A percentile compares a stretch with the other conserved stretches of the same genome.
Evolutionary conservation across 2,888 invertebrate genomes (phyloP).

Genomic region (Melieria crassipennis): DNA sequence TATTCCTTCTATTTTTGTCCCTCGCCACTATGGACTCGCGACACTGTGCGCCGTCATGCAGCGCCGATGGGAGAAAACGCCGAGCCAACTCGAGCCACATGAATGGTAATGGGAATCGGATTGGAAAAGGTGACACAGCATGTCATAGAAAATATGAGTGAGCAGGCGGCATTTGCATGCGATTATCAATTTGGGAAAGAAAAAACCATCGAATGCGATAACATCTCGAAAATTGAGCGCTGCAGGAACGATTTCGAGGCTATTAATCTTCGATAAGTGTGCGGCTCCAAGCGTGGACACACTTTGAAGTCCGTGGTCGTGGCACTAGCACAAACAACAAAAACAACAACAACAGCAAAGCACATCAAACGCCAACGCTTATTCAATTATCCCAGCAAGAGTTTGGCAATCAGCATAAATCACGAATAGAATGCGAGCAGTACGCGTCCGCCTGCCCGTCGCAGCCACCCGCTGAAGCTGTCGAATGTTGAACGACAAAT

Average conservation of each 20-base stretch:
- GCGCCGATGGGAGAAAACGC: no score
- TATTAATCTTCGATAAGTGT: slow-evolving; percentile 29
- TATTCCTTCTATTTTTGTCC: no score
- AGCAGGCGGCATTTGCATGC: slow-evolving; percentile 22
- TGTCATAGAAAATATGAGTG: not conserved
- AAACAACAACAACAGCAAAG: not conserved
- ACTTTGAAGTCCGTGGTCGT: slow-evolving; percentile 18
- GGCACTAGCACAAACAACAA: not conserved
- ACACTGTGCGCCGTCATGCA: no score
- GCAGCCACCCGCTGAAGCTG: no score
- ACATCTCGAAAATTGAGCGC: slow-evolving; percentile 22
- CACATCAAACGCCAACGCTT: slow-evolving; percentile 30
- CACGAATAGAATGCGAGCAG: slow-evolving; percentile 3
- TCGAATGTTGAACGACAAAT: not conserved
- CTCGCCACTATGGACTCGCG: no score
- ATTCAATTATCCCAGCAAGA: slow-evolving; percentile 34
- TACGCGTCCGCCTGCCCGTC: no score
- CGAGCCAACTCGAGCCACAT: no score
- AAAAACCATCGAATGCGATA: slow-evolving; percentile 2
- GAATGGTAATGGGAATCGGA: no score
- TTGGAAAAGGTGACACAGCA: no score
- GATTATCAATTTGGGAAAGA: slow-evolving; percentile 11
- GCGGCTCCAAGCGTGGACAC: not conserved
- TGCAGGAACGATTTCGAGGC: slow-evolving; percentile 23
- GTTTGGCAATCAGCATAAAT: slow-evolving; percentile 29